Percentiles rank a stretch among this genome's conserved stretches.
Evolutionary conservation across 92 coral and sea anemone species (phyloP).

Genomic region (Epizoanthus rinbou): DNA sequence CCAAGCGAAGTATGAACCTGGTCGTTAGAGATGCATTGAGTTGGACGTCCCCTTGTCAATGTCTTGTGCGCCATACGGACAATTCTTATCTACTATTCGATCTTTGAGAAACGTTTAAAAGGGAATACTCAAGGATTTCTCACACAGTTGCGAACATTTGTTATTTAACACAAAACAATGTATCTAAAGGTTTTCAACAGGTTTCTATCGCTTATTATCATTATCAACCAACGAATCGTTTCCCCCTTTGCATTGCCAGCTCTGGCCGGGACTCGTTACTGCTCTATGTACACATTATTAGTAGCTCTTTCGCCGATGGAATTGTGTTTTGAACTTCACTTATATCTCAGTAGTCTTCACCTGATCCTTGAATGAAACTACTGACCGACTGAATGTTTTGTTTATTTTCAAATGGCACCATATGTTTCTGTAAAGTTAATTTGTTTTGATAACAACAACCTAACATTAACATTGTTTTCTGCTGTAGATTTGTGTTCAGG

Average conservation of each 20-base stretch:
- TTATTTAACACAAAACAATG: background rate
- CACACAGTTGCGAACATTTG: background rate
- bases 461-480: background rate
- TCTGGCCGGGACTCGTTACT: background rate
- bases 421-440: background rate
- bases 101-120: too few species aligned
- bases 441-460: background rate
- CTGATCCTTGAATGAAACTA: background rate
- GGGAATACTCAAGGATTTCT: background rate
- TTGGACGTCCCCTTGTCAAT: background rate
- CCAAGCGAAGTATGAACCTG: background rate
- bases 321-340: background rate
- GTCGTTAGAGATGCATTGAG: background rate
- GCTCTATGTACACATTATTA: background rate
- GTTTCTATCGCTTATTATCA: background rate
- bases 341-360: background rate
- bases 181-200: background rate
- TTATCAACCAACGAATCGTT: background rate
- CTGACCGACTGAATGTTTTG: background rate
- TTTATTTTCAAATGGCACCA: conserved; percentile 16
- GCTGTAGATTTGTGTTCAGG: background rate
- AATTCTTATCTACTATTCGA: background rate
- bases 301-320: background rate
- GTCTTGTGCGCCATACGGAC: background rate
- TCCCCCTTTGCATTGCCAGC: background rate